These are phyloP conservation scores for Hyposoter dolosus DNA, from an alignment of 2,888 invertebrate genomes.

Conservation along the genomic window DNA sequence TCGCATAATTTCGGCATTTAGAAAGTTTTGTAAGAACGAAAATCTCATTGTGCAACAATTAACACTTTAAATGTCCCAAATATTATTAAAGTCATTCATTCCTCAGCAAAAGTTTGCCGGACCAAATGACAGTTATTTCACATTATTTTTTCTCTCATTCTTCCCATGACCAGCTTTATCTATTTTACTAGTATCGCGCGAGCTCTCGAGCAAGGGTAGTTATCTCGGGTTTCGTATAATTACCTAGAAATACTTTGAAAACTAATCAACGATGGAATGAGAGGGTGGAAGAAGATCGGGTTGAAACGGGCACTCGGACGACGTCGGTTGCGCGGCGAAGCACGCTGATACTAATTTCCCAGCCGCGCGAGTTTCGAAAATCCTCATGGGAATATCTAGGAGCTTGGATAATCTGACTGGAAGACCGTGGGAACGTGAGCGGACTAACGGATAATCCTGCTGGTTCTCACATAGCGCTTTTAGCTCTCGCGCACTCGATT, in stretches of 20 bases:
- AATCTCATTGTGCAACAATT: neutral
- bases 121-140: neutral
- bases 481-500: constrained; percentile 39
- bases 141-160: neutral
- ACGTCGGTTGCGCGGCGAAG: constrained; percentile 36
- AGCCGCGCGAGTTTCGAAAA: constrained; percentile 65
- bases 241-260: constrained; percentile 66
- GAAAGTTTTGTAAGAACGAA: neutral
- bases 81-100: neutral
- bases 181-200: constrained; percentile 48
- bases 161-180: constrained; percentile 18
- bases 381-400: constrained; percentile 67
- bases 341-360: constrained; percentile 67
- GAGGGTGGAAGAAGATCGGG: constrained; percentile 49
- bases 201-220: constrained; percentile 28
- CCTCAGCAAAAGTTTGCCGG: constrained; percentile 6
- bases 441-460: constrained; percentile 70
- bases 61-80: neutral
- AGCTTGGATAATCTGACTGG: constrained; percentile 64
- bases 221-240: constrained; percentile 61
- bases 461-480: constrained; percentile 57
- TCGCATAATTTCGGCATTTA: neutral
- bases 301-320: constrained; percentile 47
- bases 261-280: constrained; percentile 66
- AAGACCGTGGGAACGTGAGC: constrained; percentile 71